Base-by-base conservation (phyloP, 2,888 invertebrate species). In the Dorcus parallelipipedus region DNA sequence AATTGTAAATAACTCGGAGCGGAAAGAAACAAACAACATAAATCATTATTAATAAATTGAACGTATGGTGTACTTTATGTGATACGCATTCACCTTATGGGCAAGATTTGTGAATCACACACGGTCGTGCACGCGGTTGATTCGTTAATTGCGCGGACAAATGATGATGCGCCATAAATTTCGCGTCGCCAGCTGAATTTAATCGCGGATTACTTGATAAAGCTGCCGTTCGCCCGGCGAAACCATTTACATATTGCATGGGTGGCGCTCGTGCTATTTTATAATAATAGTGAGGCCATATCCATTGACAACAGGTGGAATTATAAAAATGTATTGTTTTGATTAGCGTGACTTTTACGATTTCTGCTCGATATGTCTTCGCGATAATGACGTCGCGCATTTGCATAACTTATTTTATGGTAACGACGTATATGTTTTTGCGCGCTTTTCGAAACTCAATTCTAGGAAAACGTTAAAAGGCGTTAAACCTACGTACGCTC, bases 31-130 rank as follows among this genome's bases (percentile, higher is more conserved):
- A 48, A 48, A 54, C 54, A 40, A 49, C 49, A 48, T 54, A 54
- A 54, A 54, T 54, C 54, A 54, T 54, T 38, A 41, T 41, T 23
- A 41, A 41, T 49, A 49, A 40, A 40, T 26, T 17, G 54, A 49
- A 23, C 49, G 49, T 49, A 40, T 45, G 54, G 49, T 20, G 45
- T 23, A 45, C 26, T 33, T 49, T 14, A 49, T 49, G 41, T 17
- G 40, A 54, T 54, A 49, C 49, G 41, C 54, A 54, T 54, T 41
- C 49, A 54, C 54, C 49, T 49, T 33, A 48, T 41, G 53, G 53
- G 38, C 3, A 38, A n/a, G 41, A 23, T 54, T 49, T 39, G 40
- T n/a, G 39, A 17, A 49, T 49, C 26, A 49, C 40, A 49, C 40
- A 48, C 41, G 54, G 49, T 49, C 49, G 48, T 14, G 48, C 14